A percentile compares a stretch with the other conserved stretches of the same genome.
phyloP scores from a whole-genome alignment of 2,888 invertebrate species.

The Nematopogon swammerdamellus region DNA sequence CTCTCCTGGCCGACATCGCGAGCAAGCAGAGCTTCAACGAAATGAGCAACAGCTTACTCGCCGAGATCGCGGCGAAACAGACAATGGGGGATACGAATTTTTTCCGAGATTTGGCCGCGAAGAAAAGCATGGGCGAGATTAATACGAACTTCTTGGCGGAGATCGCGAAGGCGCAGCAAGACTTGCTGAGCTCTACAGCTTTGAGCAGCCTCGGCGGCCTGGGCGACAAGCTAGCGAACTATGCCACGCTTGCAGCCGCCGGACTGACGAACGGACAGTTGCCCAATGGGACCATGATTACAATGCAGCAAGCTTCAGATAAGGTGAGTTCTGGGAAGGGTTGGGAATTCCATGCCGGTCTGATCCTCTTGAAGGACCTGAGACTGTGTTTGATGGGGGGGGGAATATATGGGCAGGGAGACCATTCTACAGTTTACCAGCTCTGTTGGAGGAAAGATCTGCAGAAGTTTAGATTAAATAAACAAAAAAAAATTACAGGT shows the following conservation, averaged over 20 bases:
- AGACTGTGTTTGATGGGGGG: too few species aligned
- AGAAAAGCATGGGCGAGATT: slow-evolving; percentile 24
- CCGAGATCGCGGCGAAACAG: slow-evolving; percentile 21
- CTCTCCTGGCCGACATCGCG: slow-evolving; percentile 12
- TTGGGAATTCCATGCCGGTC: too few species aligned
- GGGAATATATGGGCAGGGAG: too few species aligned
- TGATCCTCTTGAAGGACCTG: not conserved
- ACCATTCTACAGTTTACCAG: too few species aligned
- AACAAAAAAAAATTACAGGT: too few species aligned
- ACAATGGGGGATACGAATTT: slow-evolving; percentile 21
- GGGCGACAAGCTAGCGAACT: slow-evolving; percentile 15
- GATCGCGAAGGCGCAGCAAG: slow-evolving; percentile 9
- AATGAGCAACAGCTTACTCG: slow-evolving; percentile 13
- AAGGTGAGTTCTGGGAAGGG: too few species aligned
- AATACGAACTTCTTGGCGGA: slow-evolving; percentile 15
- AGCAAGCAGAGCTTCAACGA: slow-evolving; percentile 12
- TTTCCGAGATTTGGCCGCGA: slow-evolving; percentile 20
- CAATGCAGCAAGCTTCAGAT: slow-evolving; percentile 1
- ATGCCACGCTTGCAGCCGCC: slow-evolving; percentile 9
- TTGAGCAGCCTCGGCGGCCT: not conserved
- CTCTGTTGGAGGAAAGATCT: too few species aligned
- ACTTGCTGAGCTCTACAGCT: slow-evolving; percentile 26
- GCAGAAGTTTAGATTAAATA: too few species aligned
- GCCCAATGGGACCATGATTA: slow-evolving; percentile 8
- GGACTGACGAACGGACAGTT: slow-evolving; percentile 9